Percentiles rank a stretch among this genome's conserved stretches.
phyloP scores from a whole-genome alignment of 2,888 invertebrate genomes.

The Synergus japonicus region DNA sequence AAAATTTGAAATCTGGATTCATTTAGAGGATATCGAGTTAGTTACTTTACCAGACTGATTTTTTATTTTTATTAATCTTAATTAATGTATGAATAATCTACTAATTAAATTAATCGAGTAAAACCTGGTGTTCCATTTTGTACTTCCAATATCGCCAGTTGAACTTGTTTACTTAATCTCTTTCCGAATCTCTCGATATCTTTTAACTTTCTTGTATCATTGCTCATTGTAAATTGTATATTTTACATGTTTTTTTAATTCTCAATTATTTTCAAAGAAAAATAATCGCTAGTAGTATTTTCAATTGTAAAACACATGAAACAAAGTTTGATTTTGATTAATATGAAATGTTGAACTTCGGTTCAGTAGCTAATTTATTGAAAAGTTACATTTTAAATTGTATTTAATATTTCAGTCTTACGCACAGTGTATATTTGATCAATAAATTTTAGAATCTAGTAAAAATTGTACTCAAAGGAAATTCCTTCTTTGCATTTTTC shows the following conservation, averaged over 20 bases:
- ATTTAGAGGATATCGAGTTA: slow-evolving; percentile 19
- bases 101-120: slow-evolving; percentile 1
- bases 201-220: slow-evolving; percentile 36
- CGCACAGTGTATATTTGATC: slow-evolving; percentile 37
- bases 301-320: slow-evolving; percentile 8
- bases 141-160: not conserved
- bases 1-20: not conserved
- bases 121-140: not conserved
- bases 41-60: slow-evolving; percentile 6
- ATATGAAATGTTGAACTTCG: slow-evolving; percentile 23
- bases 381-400: slow-evolving; percentile 35
- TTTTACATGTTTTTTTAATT: slow-evolving; percentile 29
- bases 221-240: slow-evolving; percentile 44
- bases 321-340: slow-evolving; percentile 27
- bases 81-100: not conserved
- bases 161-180: not conserved
- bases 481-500: not conserved
- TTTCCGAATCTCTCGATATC: slow-evolving; percentile 17
- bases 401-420: slow-evolving; percentile 10
- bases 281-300: not conserved
- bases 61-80: not conserved
- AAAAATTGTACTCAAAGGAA: not conserved
- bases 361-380: slow-evolving; percentile 41
- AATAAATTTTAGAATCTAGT: slow-evolving; percentile 38
- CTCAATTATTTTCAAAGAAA: not conserved